Evolutionary conservation across 2,797 vertebrate species (phyloP).

Genomic region (Xenopus petersii): DNA sequence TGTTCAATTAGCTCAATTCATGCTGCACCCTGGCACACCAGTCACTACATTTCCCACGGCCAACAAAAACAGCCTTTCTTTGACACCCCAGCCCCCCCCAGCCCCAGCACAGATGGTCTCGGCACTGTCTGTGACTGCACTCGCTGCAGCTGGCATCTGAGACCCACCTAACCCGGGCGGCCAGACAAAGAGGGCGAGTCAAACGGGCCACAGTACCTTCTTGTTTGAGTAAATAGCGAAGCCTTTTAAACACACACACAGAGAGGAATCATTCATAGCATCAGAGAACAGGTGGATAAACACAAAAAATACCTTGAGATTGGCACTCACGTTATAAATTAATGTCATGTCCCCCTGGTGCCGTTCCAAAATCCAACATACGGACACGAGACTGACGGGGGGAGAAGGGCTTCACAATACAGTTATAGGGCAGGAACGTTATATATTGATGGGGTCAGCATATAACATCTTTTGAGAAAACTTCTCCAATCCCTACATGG

Average conservation of each 20-base stretch:
- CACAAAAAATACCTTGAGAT: background rate
- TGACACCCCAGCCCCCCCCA: slow-evolving; percentile 59
- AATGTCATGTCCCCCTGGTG: no score
- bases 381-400: no score
- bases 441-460: no score
- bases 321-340: background rate
- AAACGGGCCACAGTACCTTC: slow-evolving; percentile 61
- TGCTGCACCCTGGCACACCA: slow-evolving; percentile 63
- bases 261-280: slow-evolving; percentile 54
- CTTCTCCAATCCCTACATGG: no score
- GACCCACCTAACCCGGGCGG: slow-evolving; percentile 60
- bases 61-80: slow-evolving; percentile 71
- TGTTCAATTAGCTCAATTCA: slow-evolving; percentile 85
- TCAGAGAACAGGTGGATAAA: slow-evolving; percentile 65
- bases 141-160: slow-evolving; percentile 68
- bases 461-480: no score
- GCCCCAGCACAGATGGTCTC: slow-evolving; percentile 70
- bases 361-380: no score
- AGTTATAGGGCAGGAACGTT: no score
- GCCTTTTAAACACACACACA: slow-evolving; percentile 46
- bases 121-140: slow-evolving; percentile 65
- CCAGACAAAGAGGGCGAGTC: slow-evolving; percentile 62
- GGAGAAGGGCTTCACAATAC: no score
- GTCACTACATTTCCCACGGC: slow-evolving; percentile 77
- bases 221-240: slow-evolving; percentile 66